These are phyloP conservation scores for Amphiura filiformis DNA, from an alignment of 35 echinoderm and acorn worm species.

Conservation along the genomic window DNA sequence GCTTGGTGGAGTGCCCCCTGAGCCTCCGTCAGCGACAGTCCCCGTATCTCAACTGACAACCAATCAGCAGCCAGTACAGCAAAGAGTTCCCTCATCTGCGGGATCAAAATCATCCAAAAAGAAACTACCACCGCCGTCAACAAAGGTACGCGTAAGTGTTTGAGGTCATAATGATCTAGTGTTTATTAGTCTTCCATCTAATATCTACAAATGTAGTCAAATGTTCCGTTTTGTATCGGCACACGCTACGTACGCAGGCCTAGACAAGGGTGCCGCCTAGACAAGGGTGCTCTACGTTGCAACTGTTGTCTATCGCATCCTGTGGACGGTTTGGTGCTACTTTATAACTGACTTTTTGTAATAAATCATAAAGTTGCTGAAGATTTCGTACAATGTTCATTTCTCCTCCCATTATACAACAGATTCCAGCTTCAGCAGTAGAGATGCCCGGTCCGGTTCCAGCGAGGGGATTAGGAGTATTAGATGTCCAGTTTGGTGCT, in stretches of 20 bases:
- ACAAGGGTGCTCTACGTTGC: too few relatives aligned
- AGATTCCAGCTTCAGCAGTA: constrained; percentile 95
- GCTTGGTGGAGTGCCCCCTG: background rate
- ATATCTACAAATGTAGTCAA: too few relatives aligned
- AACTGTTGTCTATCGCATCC: too few relatives aligned
- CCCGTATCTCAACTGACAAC: background rate
- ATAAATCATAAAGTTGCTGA: too few relatives aligned
- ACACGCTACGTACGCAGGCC: too few relatives aligned
- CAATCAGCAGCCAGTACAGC: constrained; percentile 26
- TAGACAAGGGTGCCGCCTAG: too few relatives aligned
- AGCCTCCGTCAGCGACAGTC: background rate
- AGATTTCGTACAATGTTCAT: background rate
- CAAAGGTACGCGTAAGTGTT: constrained; percentile 51
- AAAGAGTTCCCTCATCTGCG: constrained; percentile 1
- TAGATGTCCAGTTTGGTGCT: constrained; percentile 98
- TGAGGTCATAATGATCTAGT: too few relatives aligned
- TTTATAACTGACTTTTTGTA: too few relatives aligned
- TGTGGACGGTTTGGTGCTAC: too few relatives aligned
- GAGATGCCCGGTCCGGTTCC: constrained; percentile 86
- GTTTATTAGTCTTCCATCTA: too few relatives aligned
- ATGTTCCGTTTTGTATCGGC: too few relatives aligned
- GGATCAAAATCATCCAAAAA: constrained; percentile 40
- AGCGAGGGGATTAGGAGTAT: constrained; percentile 68
- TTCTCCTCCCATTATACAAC: background rate
- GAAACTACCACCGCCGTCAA: constrained; percentile 59